Base-by-base conservation (phyloP, 2,797 vertebrate genomes). In the Manis pentadactyla region DNA sequence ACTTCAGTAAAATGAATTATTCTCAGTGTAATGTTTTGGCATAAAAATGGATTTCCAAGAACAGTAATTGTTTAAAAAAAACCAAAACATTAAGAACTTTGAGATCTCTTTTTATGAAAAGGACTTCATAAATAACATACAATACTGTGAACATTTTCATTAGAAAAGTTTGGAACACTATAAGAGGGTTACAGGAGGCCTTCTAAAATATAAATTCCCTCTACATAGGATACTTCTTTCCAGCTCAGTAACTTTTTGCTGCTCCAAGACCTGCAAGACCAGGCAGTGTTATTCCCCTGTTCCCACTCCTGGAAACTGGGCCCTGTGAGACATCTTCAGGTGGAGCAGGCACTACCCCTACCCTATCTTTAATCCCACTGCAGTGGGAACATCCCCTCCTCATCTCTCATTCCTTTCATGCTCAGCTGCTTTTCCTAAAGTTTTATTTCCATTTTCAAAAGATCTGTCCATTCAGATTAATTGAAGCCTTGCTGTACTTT, bases 361-460 rank as follows among this genome's bases (percentile, higher is more conserved):
- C 27, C 13, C 8, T 34, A 46, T 29, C 12, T 29, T 34, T 3
- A 42, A 10, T 59, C 7, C 59, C 59, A 31, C 4, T 68, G 23
- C 31, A 19, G 0, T 66, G 73, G 55, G 37, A 71, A 9, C n/a
- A 19, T 51, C 27, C 14, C 18, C 42, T 91, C 55, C 49, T 91
- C 55, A 34, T 18, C 5, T 63, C 11, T 46, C 39, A 39, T 57
- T 78, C n/a, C 46, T 96, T 88, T 71, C 17, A 3, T 34, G 1
- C 19, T 59, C 21, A 75, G 25, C 39, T 93, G 55, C 14, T 53
- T 66, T 90, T 79, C 21, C 63, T 89, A 73, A 77, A 85, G 53
- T 59, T 93, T 92, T 77, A 37, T 75, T 95, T 92, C 21, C 46
- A 39, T 93, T 92, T 91, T 84, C 51, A 96, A 94, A 94, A 73